phyloP scores from a whole-genome alignment of 2,888 invertebrate genomes.

The Epinotia ramella region DNA sequence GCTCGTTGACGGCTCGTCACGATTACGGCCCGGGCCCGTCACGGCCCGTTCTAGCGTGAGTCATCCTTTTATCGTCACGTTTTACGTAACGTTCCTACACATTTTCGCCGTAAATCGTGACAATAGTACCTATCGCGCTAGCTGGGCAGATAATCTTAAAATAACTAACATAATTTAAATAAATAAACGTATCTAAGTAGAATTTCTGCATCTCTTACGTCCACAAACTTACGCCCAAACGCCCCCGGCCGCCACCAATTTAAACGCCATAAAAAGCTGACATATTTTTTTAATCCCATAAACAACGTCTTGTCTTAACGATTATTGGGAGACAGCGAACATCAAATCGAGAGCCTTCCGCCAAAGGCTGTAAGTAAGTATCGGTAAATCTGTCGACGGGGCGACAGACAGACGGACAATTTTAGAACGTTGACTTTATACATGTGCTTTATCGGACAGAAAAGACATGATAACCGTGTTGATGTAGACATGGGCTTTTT shows the following conservation, averaged over 20 bases:
- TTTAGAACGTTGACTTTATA: constrained; percentile 29
- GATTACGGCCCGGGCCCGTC: no score
- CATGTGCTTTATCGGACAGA: constrained; percentile 10
- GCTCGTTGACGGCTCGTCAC: no score
- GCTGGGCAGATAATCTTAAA: not conserved
- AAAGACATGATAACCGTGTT: not conserved
- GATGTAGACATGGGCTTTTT: not conserved
- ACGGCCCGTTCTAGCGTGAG: no score
- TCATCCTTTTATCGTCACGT: no score
- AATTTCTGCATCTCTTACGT: not conserved
- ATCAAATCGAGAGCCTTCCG: constrained; percentile 64
- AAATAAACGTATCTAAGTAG: not conserved
- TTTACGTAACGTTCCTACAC: no score
- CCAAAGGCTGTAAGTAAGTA: constrained; percentile 60
- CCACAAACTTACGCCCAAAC: constrained; percentile 29
- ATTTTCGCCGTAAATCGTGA: no score
- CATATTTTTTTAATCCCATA: constrained; percentile 59
- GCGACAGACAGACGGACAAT: constrained; percentile 58
- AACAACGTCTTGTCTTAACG: constrained; percentile 77
- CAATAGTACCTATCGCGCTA: no score
- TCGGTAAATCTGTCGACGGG: constrained; percentile 69
- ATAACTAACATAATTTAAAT: not conserved
- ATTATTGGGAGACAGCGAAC: constrained; percentile 70
- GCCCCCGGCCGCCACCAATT: constrained; percentile 54
- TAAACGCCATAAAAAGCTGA: constrained; percentile 58